Percentiles rank a stretch among this genome's conserved stretches.
These are phyloP conservation scores for Phrixothrix hirtus DNA, from an alignment of 2,888 invertebrate genomes.

Conservation along the genomic window DNA sequence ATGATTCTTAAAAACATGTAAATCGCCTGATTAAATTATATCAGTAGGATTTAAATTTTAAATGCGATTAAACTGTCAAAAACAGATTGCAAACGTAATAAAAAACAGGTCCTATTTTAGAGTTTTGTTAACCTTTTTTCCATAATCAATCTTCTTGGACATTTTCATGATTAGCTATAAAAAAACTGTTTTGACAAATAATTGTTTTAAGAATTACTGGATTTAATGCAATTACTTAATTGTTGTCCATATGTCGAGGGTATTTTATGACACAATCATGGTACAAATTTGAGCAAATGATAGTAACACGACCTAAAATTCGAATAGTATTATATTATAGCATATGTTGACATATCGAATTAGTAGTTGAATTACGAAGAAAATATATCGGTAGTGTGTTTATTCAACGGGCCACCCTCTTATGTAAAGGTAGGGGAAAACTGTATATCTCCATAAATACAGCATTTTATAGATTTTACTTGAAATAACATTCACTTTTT, in stretches of 20 bases:
- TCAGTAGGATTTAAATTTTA: slow-evolving; percentile 47
- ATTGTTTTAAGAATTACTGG: slow-evolving; percentile 22
- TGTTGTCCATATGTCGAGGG: slow-evolving; percentile 25
- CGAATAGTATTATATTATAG: slow-evolving; percentile 35
- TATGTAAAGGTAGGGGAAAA: slow-evolving; percentile 36
- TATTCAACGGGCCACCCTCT: slow-evolving; percentile 37
- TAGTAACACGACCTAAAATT: slow-evolving; percentile 37
- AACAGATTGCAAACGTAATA: slow-evolving; percentile 21
- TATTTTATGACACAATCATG: slow-evolving; percentile 30
- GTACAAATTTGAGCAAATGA: slow-evolving; percentile 37
- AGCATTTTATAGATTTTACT: slow-evolving; percentile 45
- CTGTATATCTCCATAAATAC: slow-evolving; percentile 40
- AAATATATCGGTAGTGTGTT: slow-evolving; percentile 34
- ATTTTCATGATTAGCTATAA: too few relatives aligned
- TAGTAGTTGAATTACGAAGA: slow-evolving; percentile 40
- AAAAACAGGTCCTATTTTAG: slow-evolving; percentile 16
- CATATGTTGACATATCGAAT: slow-evolving; percentile 49
- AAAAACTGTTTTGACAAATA: slow-evolving; percentile 8
- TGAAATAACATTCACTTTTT: too few relatives aligned
- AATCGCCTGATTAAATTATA: slow-evolving; percentile 43
- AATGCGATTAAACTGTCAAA: slow-evolving; percentile 38
- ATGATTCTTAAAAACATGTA: slow-evolving; percentile 26
- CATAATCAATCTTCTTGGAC: too few relatives aligned
- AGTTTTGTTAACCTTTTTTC: too few relatives aligned
- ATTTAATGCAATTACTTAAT: slow-evolving; percentile 17